These are phyloP conservation scores for Conomelus anceps DNA, from an alignment of 2,888 invertebrate genomes.

Conservation along the genomic window DNA sequence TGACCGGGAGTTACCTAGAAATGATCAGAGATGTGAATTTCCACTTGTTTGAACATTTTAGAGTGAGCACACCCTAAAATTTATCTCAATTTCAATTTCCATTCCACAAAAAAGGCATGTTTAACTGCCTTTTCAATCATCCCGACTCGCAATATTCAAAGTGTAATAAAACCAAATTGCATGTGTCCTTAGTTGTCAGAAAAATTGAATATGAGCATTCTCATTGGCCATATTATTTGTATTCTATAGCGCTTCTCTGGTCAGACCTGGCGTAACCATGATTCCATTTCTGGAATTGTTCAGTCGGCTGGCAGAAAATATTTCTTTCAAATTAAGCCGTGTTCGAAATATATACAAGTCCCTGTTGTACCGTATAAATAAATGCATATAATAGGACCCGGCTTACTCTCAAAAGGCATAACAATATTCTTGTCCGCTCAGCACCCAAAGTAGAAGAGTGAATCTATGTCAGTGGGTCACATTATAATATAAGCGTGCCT, in stretches of 20 bases:
- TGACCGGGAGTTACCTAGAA: no score
- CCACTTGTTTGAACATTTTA: neutral
- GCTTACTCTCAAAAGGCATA: neutral
- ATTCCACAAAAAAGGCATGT: neutral
- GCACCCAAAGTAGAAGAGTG: neutral
- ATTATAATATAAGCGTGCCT: neutral
- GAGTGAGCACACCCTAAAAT: neutral
- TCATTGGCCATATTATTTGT: neutral
- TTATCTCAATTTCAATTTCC: neutral
- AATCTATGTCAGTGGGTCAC: neutral
- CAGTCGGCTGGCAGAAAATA: neutral
- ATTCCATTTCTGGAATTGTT: neutral
- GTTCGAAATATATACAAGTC: neutral
- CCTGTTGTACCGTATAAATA: neutral
- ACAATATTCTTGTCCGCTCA: neutral
- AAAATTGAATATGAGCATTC: neutral
- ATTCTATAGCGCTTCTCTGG: neutral
- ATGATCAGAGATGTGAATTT: no score
- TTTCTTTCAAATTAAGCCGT: neutral
- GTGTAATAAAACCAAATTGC: neutral
- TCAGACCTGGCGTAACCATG: neutral
- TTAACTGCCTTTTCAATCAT: neutral
- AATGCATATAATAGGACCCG: neutral
- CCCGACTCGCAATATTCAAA: neutral
- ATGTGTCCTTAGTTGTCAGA: neutral